phyloP scores from a whole-genome alignment of 1,140 invertebrate species.

The Helicoverpa zea region DNA sequence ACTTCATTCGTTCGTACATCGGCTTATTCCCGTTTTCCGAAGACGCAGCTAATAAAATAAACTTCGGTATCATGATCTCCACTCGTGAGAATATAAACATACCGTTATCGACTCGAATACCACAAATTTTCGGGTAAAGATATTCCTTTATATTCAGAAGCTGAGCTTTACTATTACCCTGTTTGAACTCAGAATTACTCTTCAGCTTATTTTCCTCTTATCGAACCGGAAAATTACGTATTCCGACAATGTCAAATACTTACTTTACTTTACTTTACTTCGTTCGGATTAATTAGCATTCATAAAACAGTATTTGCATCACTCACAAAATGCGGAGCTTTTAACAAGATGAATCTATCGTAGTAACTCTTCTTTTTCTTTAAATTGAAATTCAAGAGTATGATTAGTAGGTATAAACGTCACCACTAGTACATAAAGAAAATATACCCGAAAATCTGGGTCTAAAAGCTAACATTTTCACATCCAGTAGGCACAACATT shows the following conservation, averaged over 20 bases:
- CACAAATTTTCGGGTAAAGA: slow-evolving; percentile 3
- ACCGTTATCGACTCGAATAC: slow-evolving; percentile 24
- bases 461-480: too few species aligned
- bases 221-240: slow-evolving; percentile 37
- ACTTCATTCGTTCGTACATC: slow-evolving; percentile 44
- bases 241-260: slow-evolving; percentile 22
- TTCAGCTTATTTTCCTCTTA: slow-evolving; percentile 25
- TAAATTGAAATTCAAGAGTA: not conserved
- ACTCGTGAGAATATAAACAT: slow-evolving; percentile 27
- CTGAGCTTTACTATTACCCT: slow-evolving; percentile 13
- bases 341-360: not conserved
- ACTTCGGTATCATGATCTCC: slow-evolving; percentile 27
- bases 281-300: slow-evolving; percentile 20
- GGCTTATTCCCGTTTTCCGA: slow-evolving; percentile 40
- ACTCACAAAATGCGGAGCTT: not conserved
- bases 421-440: too few species aligned
- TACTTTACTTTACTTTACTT: not conserved
- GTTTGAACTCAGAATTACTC: not conserved
- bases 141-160: not conserved
- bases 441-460: too few species aligned
- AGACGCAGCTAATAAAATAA: slow-evolving; percentile 46
- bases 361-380: not conserved
- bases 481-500: not conserved
- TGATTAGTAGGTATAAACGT: too few species aligned
- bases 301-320: slow-evolving; percentile 19